A percentile compares a stretch with the other conserved stretches of the same genome.
These are phyloP conservation scores for Aquatica leii DNA, from an alignment of 2,888 invertebrate genomes.

Conservation along the genomic window DNA sequence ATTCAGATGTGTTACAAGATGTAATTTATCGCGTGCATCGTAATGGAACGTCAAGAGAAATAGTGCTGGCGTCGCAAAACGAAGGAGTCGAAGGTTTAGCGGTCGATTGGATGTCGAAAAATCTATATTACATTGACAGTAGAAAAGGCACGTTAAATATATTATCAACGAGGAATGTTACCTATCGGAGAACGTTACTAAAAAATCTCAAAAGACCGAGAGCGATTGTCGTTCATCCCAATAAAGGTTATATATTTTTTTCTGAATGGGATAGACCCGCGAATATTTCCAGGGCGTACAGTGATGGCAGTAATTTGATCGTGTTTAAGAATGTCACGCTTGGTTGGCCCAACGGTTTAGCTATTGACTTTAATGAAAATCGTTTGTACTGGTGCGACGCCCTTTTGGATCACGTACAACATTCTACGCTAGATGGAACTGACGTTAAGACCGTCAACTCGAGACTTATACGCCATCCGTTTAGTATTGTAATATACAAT, in stretches of 20 bases:
- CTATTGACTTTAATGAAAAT: slow-evolving; percentile 88
- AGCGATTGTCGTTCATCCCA: slow-evolving; percentile 96
- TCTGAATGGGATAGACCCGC: slow-evolving; percentile 97
- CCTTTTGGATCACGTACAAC: slow-evolving; percentile 93
- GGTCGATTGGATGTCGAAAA: slow-evolving; percentile 95
- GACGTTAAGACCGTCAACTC: slow-evolving; percentile 92
- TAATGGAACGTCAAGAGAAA: slow-evolving; percentile 83
- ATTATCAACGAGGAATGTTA: slow-evolving; percentile 85
- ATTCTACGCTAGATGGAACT: slow-evolving; percentile 88
- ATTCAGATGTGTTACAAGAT: slow-evolving; percentile 96
- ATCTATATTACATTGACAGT: slow-evolving; percentile 94
- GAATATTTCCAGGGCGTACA: slow-evolving; percentile 91
- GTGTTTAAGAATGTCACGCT: slow-evolving; percentile 91
- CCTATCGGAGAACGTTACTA: slow-evolving; percentile 82
- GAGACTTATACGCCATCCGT: slow-evolving; percentile 85
- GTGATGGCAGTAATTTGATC: slow-evolving; percentile 86
- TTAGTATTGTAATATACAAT: slow-evolving; percentile 88
- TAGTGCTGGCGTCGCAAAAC: slow-evolving; percentile 93
- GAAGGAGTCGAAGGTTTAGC: slow-evolving; percentile 97
- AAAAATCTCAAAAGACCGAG: slow-evolving; percentile 91
- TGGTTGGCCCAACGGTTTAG: slow-evolving; percentile 97
- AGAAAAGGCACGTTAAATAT: slow-evolving; percentile 94
- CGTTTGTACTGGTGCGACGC: slow-evolving; percentile 98
- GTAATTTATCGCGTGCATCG: slow-evolving; percentile 87
- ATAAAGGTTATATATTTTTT: slow-evolving; percentile 92